Base-by-base conservation (phyloP, 2,797 vertebrate genomes). In the Spheniscus humboldti region DNA sequence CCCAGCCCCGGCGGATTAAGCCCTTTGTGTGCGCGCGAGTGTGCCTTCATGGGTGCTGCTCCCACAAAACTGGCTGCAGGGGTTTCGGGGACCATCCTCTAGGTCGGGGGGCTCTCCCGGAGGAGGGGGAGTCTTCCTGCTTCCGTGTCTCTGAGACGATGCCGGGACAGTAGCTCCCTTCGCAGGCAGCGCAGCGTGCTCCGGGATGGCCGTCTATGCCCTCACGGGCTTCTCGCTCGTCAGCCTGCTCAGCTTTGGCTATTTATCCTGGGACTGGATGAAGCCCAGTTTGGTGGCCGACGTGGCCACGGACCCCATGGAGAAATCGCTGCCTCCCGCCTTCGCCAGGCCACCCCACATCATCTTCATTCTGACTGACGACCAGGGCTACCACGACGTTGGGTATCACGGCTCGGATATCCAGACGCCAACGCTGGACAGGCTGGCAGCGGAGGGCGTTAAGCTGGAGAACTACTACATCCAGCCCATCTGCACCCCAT, bases 381-480 rank as follows among this genome's bases (percentile, higher is more conserved):
- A 99, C 96, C 99, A 99, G 96, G 99, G 99, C 39, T 99, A 99
- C 96, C 99, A 99, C 6, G 99, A 99, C 55, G 98, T 99, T 2
- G 99, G 99, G 47, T 99, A 99, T 73, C 99, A 99, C 22, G 98
- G 98, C 96, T 99, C 99, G 2, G 99, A 99, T 82, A 99, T 99
- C 85, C 99, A 98, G 97, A 99, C 99, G 0, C 99, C 99, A 2
- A 98, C 98, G 2, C 96, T 99, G 97, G 99, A 99, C 97, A 98
- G 99, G 77, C 98, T 99, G 96, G 99, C 99, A 2, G 99, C 99
- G 0, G 99, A 99, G 30, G 99, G 99, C 5, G 99, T 99, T 37
- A 99, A 99, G 84, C 97, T 99, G 97, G 99, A 99, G 98, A 99
- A 99, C 86, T 99, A 99, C 80, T 99, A 99, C 96, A 99, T 99